These are phyloP conservation scores for Percopsis transmontana DNA, from an alignment of 2,113 vertebrate genomes.

Conservation along the genomic window DNA sequence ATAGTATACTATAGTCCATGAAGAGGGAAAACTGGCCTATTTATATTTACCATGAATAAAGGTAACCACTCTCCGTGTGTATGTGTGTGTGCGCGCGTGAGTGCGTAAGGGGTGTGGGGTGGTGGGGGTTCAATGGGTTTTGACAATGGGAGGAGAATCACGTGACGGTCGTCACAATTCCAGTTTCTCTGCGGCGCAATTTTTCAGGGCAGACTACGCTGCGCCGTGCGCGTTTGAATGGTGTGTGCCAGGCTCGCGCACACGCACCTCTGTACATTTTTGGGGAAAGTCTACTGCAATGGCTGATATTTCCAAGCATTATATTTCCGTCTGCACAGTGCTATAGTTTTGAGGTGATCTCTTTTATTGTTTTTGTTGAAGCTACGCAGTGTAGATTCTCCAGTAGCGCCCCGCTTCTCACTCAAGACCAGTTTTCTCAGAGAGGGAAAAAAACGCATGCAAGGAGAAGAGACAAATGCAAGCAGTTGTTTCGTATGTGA, in stretches of 20 bases:
- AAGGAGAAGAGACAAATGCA: constrained; percentile 53
- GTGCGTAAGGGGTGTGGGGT: constrained; percentile 13
- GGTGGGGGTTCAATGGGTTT: constrained; percentile 12
- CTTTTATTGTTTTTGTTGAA: constrained; percentile 38
- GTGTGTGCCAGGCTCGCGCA: constrained; percentile 23
- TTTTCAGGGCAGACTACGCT: constrained; percentile 49
- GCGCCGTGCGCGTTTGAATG: background rate
- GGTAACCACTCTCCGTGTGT: background rate
- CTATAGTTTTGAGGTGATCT: constrained; percentile 54
- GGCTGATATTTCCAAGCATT: constrained; percentile 58
- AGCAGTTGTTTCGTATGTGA: background rate
- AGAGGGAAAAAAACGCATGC: constrained; percentile 21
- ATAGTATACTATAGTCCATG: no score
- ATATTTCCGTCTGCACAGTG: constrained; percentile 63
- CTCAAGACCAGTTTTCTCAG: background rate
- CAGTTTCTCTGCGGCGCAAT: constrained; percentile 78
- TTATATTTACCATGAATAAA: no score
- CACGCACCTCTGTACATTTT: constrained; percentile 27
- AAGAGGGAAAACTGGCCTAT: no score
- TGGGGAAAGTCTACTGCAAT: constrained; percentile 36
- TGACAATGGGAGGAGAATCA: constrained; percentile 76
- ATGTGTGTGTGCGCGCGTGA: background rate
- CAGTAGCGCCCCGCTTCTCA: constrained; percentile 20
- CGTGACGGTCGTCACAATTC: constrained; percentile 77
- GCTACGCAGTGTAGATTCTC: constrained; percentile 56